Evolutionary conservation across 2,113 vertebrate genomes (phyloP), one percentile per base, ranked within the genome.

Genomic region (Prietella phreatophila): DNA sequence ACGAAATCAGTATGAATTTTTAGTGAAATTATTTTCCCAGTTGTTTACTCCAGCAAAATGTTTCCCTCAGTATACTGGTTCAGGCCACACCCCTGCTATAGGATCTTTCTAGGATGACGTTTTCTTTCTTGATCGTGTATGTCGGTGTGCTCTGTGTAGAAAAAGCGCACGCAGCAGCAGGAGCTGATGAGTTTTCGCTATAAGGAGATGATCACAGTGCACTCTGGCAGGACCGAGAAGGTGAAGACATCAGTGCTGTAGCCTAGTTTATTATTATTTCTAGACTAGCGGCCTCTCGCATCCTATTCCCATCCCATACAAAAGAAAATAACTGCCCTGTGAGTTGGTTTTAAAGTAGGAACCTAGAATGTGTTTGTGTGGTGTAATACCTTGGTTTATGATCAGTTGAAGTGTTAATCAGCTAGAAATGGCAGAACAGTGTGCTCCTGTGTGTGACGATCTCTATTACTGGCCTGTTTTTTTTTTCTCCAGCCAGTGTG

Each of bases 131-230:
- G n/a, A 30, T 69, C 22, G 25, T 56, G 63, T 42, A 47, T 61
- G 55, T 65, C 6, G 0, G 63, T 55, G n/a, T 63, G 76, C 56
- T 56, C 36, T 61, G n/a, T 3, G 27, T 87, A 94, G 93, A 94
- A 89, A 50, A 93, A 93, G 58, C 89, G 94, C 10, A 94, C 93
- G 0, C 91, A 90, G 30, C 93, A 92, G 17, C 94, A 95, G 91
- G 89, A 94, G 50, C 91, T 92, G 91, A 91, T 94, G 93, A 95
- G 94, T 86, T 93, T 95, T 19, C 86, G 92, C 2, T 95, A 92
- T 92, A 94, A 87, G 61, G 92, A 95, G 91, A 93, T 90, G 90
- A 67, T 95, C 91, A 91, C 84, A 90, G 86, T 83, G 85, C 92
- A 93, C 79, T 60, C 83, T 0, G 60, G 80, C 53, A 84, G 67